These are phyloP conservation scores for Tipula confusa DNA, from an alignment of 2,888 invertebrate species.

Conservation along the genomic window DNA sequence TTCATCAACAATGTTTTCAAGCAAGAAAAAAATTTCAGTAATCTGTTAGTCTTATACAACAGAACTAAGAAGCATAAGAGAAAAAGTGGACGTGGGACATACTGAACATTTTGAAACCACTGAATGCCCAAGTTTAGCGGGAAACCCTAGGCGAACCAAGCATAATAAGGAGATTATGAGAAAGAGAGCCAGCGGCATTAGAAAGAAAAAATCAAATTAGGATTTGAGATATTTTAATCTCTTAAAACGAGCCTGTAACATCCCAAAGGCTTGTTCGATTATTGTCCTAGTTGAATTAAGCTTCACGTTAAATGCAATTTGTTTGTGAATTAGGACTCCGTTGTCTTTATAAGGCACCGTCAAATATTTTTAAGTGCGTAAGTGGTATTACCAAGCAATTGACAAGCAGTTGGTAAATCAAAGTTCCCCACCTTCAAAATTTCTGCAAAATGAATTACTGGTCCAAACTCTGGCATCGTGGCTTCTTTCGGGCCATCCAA, in stretches of 20 bases:
- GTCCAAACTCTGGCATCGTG: conserved; percentile 13
- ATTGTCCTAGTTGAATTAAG: neutral
- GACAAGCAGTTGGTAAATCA: neutral
- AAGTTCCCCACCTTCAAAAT: neutral
- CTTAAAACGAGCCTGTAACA: neutral
- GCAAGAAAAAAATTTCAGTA: too few species aligned
- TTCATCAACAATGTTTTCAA: too few species aligned
- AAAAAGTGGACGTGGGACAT: too few species aligned
- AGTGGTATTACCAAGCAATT: conserved; percentile 25
- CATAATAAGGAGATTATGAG: too few species aligned
- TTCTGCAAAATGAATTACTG: neutral
- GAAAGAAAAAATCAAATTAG: too few species aligned
- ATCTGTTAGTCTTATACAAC: too few species aligned
- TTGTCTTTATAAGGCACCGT: neutral
- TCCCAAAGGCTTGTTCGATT: conserved; percentile 29
- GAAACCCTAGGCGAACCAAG: too few species aligned
- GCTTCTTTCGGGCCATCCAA: conserved; percentile 28
- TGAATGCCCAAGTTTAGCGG: too few species aligned
- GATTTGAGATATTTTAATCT: neutral
- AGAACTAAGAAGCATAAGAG: too few species aligned
- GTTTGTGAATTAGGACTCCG: neutral
- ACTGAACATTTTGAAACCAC: too few species aligned
- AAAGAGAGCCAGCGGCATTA: too few species aligned
- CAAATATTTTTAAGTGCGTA: neutral
- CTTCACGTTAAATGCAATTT: neutral